Conservation (phyloP, 2,797 vertebrate genomes). For the Margarornis squamiger region DNA sequence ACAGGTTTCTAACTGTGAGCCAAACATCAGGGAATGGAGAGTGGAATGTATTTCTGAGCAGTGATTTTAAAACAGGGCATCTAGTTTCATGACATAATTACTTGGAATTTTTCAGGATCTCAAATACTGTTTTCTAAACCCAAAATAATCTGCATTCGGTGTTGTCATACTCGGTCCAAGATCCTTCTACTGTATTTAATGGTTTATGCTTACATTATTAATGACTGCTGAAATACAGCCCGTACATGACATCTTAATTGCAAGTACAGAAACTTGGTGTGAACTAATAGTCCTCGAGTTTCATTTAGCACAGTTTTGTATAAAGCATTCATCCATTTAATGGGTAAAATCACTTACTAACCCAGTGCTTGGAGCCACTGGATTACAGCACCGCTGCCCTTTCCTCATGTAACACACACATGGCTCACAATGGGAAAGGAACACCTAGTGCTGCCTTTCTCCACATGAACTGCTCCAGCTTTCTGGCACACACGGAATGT, state of each 20-base stretch:
- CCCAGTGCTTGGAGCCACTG: neutral
- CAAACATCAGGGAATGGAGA: neutral
- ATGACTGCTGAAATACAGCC: conserved; percentile 32
- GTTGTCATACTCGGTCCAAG: neutral
- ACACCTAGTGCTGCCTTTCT: neutral
- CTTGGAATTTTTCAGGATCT: conserved; percentile 38
- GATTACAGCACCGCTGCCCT: neutral
- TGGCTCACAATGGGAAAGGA: conserved; percentile 25
- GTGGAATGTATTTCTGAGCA: neutral
- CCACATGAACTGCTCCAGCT: neutral
- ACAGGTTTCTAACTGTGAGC: neutral
- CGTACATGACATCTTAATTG: neutral
- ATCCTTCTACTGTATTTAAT: neutral
- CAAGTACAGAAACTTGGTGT: neutral
- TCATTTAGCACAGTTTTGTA: neutral
- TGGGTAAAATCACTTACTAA: neutral
- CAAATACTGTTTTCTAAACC: neutral
- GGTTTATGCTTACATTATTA: conserved; percentile 18
- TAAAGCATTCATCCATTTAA: neutral
- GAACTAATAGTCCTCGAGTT: neutral
- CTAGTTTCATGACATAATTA: conserved; percentile 27
- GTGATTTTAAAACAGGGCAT: conserved; percentile 36
- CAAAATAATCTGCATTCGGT: neutral
- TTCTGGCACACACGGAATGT: neutral
- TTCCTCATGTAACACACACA: neutral